phyloP scores from a whole-genome alignment of 1,140 invertebrate genomes.

The Paraescarpia echinospica region DNA sequence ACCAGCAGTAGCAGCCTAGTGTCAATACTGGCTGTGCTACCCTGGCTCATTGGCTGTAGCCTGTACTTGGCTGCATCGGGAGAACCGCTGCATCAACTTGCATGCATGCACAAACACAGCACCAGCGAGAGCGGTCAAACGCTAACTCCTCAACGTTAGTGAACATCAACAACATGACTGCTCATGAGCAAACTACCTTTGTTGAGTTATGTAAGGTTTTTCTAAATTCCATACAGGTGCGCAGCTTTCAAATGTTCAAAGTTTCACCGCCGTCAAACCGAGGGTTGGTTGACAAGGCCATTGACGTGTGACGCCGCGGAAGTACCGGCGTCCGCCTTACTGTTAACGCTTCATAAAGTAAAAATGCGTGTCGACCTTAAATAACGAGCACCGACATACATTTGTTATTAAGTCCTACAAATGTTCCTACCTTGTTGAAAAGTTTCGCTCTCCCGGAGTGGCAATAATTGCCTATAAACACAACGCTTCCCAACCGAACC shows the following conservation, averaged over 20 bases:
- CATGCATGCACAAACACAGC: background rate
- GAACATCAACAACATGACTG: background rate
- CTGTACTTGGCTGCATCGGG: too few species aligned
- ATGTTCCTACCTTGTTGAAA: slow-evolving; percentile 5
- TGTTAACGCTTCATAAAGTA: background rate
- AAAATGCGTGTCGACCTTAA: background rate
- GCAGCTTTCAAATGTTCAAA: background rate
- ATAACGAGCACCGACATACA: background rate
- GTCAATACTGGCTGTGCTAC: too few species aligned
- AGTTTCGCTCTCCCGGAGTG: background rate
- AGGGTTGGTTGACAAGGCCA: background rate
- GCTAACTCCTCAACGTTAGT: background rate
- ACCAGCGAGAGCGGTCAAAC: background rate
- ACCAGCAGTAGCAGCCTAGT: background rate
- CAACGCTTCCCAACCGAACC: background rate
- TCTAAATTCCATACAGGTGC: background rate
- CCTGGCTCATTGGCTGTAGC: too few species aligned
- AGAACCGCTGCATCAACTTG: background rate
- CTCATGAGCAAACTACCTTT: background rate
- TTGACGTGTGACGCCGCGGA: background rate
- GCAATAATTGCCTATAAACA: slow-evolving; percentile 1
- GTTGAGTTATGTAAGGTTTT: background rate
- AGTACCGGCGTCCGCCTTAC: background rate
- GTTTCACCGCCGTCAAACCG: background rate
- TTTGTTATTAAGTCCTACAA: background rate